Evolutionary conservation across 2,888 invertebrate genomes (phyloP), one percentile per base, ranked within the genome.

Genomic region (Acronicta psi): DNA sequence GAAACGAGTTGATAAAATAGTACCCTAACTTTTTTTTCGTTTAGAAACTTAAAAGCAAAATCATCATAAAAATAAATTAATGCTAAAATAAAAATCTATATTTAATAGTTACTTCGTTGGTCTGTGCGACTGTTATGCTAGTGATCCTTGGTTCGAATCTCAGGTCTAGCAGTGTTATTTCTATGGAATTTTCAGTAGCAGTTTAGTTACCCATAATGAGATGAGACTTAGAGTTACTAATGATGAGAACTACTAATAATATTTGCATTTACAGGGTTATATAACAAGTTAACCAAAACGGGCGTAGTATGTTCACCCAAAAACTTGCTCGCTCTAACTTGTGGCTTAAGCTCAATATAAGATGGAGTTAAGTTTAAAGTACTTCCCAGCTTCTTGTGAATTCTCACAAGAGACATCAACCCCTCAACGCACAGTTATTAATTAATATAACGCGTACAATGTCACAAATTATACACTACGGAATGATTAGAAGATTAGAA

Each of bases 401-500:
- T 47, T 49, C 67, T 59, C 66, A 38, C 10, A 37, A 45, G 65
- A 46, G 59, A 55, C 52, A 67, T 57, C 49, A 60, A 60, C 69
- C 57, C 44, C 49, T 10, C 59, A 55, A 64, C 37, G 42, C 58
- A 45, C 49, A 60, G 70, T 78, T 77, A 81, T 80, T 85, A 84
- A 85, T 85, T 84, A 86, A 59, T 70, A 64, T 65, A 59, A 59
- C 70, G 64, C 60, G 64, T 76, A 76, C 75, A 80, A 78, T 79
- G 67, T 68, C 60, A 61, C 70, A 67, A 85, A 86, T 85, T 82
- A 80, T 61, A 73, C 79, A 68, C 80, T 13, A 54, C 41, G 75
- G 77, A 75, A 76, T 83, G 72, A 86, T 86, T 81, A 85, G 64
- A 81, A 82, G 80, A 84, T 86, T 82, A 83, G 74, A 82, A 80